phyloP scores from a whole-genome alignment of 2,888 invertebrate species.

The Drosophila antonietae region DNA sequence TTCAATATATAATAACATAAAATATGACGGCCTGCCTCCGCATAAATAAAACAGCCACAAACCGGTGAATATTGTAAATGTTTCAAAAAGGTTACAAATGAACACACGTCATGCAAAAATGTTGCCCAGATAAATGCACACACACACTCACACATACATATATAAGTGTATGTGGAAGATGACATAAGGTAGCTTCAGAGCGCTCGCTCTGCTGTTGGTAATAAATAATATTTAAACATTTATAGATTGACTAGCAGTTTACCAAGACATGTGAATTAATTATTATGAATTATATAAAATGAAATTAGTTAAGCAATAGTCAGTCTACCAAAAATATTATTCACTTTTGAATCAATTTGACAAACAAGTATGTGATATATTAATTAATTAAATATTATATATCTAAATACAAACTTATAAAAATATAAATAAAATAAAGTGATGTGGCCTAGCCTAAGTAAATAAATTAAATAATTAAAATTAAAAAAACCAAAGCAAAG shows the following conservation, averaged over 20 bases:
- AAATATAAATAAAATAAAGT: no score
- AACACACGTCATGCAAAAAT: conserved; percentile 60
- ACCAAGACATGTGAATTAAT: neutral
- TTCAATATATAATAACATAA: conserved; percentile 74
- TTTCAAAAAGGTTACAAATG: conserved; percentile 60
- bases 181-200: neutral
- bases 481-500: no score
- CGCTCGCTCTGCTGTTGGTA: neutral
- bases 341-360: no score
- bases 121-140: conserved; percentile 17
- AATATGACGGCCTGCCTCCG: conserved; percentile 69
- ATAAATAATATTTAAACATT: conserved; percentile 5
- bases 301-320: neutral
- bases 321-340: no score
- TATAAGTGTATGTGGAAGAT: neutral
- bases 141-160: neutral
- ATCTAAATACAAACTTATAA: no score
- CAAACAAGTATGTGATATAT: no score
- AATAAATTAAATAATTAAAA: no score
- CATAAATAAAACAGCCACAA: conserved; percentile 65
- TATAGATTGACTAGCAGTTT: neutral
- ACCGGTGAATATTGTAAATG: conserved; percentile 37
- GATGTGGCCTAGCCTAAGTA: no score
- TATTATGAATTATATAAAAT: neutral
- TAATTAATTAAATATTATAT: no score